These are phyloP conservation scores for Nesoenas mayeri DNA, from an alignment of 2,113 vertebrate genomes.

Conservation along the genomic window DNA sequence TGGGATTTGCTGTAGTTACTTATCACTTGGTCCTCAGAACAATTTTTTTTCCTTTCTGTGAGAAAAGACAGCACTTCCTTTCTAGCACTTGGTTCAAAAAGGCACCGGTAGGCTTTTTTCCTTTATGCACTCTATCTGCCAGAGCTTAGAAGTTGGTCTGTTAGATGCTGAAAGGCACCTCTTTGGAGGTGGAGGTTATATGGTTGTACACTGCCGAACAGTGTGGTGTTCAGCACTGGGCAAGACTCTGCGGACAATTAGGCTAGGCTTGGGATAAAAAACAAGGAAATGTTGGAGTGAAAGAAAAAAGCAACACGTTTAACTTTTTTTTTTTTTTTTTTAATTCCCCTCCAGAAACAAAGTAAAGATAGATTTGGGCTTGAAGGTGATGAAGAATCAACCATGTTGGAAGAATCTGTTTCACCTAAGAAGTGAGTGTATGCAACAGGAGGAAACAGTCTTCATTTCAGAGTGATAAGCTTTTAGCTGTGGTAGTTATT, in stretches of 20 bases:
- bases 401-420: slow-evolving; percentile 97
- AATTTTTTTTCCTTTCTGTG: neutral
- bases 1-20: neutral
- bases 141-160: neutral
- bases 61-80: neutral
- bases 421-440: slow-evolving; percentile 95
- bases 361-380: slow-evolving; percentile 98
- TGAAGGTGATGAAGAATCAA: slow-evolving; percentile 97
- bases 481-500: neutral
- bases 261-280: neutral
- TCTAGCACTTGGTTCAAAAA: neutral
- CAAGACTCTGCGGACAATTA: neutral
- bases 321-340: neutral
- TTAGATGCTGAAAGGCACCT: neutral
- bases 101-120: neutral
- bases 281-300: neutral
- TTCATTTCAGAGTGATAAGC: neutral
- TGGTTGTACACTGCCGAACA: neutral
- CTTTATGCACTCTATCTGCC: neutral
- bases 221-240: neutral
- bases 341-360: slow-evolving; percentile 84
- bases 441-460: neutral
- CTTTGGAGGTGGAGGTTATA: neutral
- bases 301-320: neutral
- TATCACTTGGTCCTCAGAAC: neutral